Percentiles rank a stretch among this genome's conserved stretches.
phyloP scores from a whole-genome alignment of 1,140 invertebrate species.

The Ladona fulva region DNA sequence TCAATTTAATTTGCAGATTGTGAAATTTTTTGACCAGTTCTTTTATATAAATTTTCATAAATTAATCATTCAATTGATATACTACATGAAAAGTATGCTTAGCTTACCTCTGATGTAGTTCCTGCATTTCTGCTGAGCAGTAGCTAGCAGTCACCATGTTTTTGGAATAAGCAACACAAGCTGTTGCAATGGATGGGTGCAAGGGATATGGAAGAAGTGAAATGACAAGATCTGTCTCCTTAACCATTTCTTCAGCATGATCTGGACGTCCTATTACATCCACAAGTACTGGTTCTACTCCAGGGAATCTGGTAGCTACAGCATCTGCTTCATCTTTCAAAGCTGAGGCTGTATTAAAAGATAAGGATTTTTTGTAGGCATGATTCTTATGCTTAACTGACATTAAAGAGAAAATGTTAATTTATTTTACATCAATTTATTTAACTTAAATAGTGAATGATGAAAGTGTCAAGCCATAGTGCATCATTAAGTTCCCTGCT shows the following conservation, averaged over 20 bases:
- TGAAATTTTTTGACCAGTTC: too few relatives aligned
- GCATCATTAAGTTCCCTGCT: too few relatives aligned
- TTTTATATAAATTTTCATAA: too few relatives aligned
- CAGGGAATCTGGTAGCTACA: conserved; percentile 62
- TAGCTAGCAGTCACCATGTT: conserved; percentile 98
- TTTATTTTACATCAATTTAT: too few relatives aligned
- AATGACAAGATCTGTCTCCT: conserved; percentile 68
- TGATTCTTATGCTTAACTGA: too few relatives aligned
- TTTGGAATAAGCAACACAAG: conserved; percentile 74
- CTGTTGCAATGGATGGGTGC: conserved; percentile 74
- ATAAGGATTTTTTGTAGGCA: too few relatives aligned
- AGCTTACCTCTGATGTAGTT: conserved; percentile 69
- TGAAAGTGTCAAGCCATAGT: too few relatives aligned
- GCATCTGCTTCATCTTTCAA: conserved; percentile 80
- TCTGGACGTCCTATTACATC: conserved; percentile 67
- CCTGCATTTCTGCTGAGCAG: conserved; percentile 70
- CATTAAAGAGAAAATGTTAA: too few relatives aligned
- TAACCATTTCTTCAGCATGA: conserved; percentile 59
- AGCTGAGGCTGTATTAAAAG: conserved; percentile 54
- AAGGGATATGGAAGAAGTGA: conserved; percentile 88
- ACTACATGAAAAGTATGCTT: too few relatives aligned
- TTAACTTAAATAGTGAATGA: too few relatives aligned
- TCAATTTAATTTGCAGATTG: too few relatives aligned
- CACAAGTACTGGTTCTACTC: conserved; percentile 72
- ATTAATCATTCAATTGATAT: too few relatives aligned